Evolutionary conservation across 2,113 vertebrate genomes (phyloP), one percentile per base, ranked within the genome.

Genomic region (Pithys albifrons): DNA sequence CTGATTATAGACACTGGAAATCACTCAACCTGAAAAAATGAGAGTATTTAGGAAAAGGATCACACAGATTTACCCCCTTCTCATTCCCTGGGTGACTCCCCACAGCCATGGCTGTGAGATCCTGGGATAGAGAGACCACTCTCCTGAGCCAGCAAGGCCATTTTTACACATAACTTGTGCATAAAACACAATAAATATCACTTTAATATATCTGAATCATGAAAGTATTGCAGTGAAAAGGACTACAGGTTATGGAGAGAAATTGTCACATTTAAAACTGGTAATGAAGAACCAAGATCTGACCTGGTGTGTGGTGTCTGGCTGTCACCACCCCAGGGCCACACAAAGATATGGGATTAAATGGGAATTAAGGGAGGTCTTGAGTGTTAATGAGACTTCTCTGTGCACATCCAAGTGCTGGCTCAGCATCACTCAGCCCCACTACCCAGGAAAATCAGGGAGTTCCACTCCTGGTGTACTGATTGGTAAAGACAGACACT

Each of bases 201-300:
- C 33, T 75, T 43, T 5, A 58, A 9, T 11, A 27, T 6, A 41
- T 54, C 39, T 49, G n/a, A 76, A 57, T 9, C 39, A 28, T 2
- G 3, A 4, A 65, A 65, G 24, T 17, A 18, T 1, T 1, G 3
- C 0, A 51, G 28, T 25, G 33, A 62, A 49, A 69, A 67, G 43
- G 33, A 13, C 46, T 52, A 13, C 17, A 55, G 43, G 37, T 33
- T 24, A 15, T 2, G 6, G 43, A 43, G 72, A 80, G 33, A 16
- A 39, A 19, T 5, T 59, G 41, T 65, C 18, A 20, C 45, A 46
- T 12, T 27, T 22, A 6, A 59, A 71, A 41, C 25, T 7, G 9
- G n/a, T 39, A 51, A 12, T 4, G 75, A 22, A 80, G 72, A 86
- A 46, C 49, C 35, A 12, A 71, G 37, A 46, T 59, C 25, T 6